Evolutionary conservation across 2,113 vertebrate species (phyloP).

Genomic region (Recurvirostra avosetta): DNA sequence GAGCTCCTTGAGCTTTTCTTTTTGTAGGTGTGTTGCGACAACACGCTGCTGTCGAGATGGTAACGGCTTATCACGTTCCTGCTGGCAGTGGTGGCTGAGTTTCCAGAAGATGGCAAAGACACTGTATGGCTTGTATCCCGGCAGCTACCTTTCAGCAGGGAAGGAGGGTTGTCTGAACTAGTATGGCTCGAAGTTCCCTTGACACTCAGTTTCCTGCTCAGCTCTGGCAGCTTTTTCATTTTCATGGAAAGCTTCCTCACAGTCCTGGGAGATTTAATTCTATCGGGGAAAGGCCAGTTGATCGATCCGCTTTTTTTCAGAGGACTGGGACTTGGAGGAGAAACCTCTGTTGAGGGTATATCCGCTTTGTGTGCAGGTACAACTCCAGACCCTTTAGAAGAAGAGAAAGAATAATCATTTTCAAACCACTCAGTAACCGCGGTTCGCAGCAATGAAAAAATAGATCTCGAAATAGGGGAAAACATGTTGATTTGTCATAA

Average conservation of each 20-base stretch:
- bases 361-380: slow-evolving; percentile 62
- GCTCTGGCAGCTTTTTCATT: slow-evolving; percentile 96
- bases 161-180: slow-evolving; percentile 61
- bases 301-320: slow-evolving; percentile 90
- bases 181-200: slow-evolving; percentile 81
- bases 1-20: slow-evolving; percentile 82
- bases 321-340: slow-evolving; percentile 89
- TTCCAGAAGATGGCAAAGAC: slow-evolving; percentile 75
- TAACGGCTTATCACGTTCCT: slow-evolving; percentile 97
- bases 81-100: slow-evolving; percentile 78
- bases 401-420: background rate
- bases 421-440: background rate
- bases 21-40: slow-evolving; percentile 86
- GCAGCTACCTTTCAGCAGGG: slow-evolving; percentile 66
- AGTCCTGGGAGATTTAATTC: slow-evolving; percentile 95
- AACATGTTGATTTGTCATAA: background rate
- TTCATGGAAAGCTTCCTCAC: slow-evolving; percentile 98
- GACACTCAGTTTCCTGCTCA: slow-evolving; percentile 91
- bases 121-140: slow-evolving; percentile 67
- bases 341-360: slow-evolving; percentile 69
- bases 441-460: background rate
- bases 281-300: slow-evolving; percentile 96
- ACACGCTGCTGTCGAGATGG: slow-evolving; percentile 95
- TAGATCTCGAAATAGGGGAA: background rate
- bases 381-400: slow-evolving; percentile 65